Evolutionary conservation across 2,113 vertebrate species (phyloP).

Genomic region (Prinia subflava): DNA sequence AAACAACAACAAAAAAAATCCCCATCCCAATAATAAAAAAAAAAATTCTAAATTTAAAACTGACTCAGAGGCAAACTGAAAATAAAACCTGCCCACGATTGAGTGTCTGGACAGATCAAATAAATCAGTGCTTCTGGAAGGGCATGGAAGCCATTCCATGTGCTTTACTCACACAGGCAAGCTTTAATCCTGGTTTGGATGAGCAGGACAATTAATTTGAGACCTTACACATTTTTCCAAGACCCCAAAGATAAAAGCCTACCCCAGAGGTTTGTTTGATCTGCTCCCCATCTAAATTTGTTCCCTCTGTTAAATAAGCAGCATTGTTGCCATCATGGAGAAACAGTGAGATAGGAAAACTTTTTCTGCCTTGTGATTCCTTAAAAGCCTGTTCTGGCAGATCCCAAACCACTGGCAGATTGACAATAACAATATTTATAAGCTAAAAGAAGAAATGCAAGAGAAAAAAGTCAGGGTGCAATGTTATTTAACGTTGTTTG

Average conservation of each 20-base stretch:
- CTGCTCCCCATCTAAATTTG: background rate
- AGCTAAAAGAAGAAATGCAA: background rate
- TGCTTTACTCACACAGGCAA: background rate
- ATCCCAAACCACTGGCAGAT: background rate
- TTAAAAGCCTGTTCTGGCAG: background rate
- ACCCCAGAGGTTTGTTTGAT: background rate
- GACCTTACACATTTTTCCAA: background rate
- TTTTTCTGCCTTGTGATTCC: background rate
- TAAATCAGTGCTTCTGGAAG: background rate
- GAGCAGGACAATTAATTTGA: slow-evolving; percentile 23
- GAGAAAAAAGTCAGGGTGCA: background rate
- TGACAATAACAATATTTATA: background rate
- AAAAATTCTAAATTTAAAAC: slow-evolving; percentile 54
- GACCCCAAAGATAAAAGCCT: background rate
- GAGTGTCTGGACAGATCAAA: slow-evolving; percentile 23
- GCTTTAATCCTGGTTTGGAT: background rate
- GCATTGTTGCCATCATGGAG: background rate
- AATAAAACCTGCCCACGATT: background rate
- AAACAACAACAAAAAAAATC: background rate
- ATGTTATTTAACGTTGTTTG: background rate
- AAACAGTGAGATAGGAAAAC: background rate
- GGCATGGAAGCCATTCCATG: background rate
- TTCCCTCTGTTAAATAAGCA: background rate
- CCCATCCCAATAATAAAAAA: background rate
- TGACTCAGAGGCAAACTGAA: slow-evolving; percentile 22